Percentiles rank a stretch among this genome's conserved stretches.
phyloP scores from a whole-genome alignment of 2,797 vertebrate genomes.

The Mycteria americana region DNA sequence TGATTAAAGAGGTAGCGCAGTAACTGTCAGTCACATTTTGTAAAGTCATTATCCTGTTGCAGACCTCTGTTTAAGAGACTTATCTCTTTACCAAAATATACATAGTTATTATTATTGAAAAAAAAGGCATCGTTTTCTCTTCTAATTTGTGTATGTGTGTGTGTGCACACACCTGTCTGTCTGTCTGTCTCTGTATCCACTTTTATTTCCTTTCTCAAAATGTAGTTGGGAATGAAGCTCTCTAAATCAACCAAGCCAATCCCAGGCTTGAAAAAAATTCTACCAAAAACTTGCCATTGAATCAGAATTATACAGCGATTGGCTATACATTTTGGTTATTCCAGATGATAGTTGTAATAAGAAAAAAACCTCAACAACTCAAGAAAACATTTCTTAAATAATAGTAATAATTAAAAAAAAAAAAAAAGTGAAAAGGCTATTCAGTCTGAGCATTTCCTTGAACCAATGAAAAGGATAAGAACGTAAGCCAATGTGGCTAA shows the following conservation, averaged over 20 bases:
- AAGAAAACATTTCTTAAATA: background rate
- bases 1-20: conserved; percentile 49
- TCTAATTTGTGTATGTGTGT: background rate
- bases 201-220: background rate
- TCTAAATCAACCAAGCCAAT: background rate
- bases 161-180: background rate
- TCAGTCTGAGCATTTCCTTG: background rate
- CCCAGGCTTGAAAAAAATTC: background rate
- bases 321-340: background rate
- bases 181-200: background rate
- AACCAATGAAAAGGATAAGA: background rate
- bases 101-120: background rate
- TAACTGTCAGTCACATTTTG: conserved; percentile 54
- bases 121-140: background rate
- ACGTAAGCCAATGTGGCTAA: background rate
- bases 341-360: background rate
- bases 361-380: background rate
- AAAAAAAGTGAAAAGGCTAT: background rate
- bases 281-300: background rate
- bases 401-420: background rate
- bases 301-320: background rate
- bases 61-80: conserved; percentile 39
- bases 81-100: background rate
- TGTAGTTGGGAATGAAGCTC: background rate
- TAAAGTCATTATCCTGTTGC: conserved; percentile 31